Percentiles rank a stretch among this genome's conserved stretches.
Evolutionary conservation across 2,888 invertebrate genomes (phyloP).

Genomic region (Ectropis crepuscularia): DNA sequence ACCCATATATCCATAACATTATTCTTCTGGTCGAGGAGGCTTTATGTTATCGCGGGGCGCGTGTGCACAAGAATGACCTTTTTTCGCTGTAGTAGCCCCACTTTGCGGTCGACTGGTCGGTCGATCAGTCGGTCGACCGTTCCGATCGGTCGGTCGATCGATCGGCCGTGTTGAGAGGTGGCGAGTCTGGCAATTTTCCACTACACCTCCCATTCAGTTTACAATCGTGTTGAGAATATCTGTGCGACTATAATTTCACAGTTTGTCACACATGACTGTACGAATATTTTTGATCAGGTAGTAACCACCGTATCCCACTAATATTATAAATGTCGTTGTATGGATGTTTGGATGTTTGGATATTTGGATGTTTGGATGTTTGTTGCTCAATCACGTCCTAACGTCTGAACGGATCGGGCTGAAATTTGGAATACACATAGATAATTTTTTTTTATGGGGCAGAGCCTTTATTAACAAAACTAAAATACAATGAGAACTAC

Average conservation of each 20-base stretch:
- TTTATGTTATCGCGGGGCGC: conserved; percentile 22
- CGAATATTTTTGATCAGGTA: too few species aligned
- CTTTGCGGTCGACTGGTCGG: conserved; percentile 1
- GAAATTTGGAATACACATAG: too few species aligned
- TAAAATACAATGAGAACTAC: too few species aligned
- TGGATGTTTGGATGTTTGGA: too few species aligned
- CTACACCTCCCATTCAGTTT: conserved; percentile 14
- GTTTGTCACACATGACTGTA: too few species aligned
- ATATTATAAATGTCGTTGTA: too few species aligned
- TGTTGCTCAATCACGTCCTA: too few species aligned
- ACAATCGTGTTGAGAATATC: conserved; percentile 5
- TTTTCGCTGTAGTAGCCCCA: not conserved
- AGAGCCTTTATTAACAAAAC: too few species aligned
- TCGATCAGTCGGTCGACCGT: conserved; percentile 9
- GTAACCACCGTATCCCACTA: too few species aligned
- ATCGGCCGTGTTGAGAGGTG: not conserved
- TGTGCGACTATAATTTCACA: not conserved
- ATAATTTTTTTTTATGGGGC: too few species aligned
- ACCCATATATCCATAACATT: not conserved
- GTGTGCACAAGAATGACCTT: conserved; percentile 29
- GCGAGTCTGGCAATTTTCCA: conserved; percentile 24
- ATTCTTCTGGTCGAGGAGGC: conserved; percentile 16
- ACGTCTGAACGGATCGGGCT: too few species aligned
- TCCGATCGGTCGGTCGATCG: conserved; percentile 9
- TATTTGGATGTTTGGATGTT: too few species aligned